A percentile compares a stretch with the other conserved stretches of the same genome.
Conservation (phyloP, 2,797 vertebrate species). For the Phoxinus dragarum region DNA sequence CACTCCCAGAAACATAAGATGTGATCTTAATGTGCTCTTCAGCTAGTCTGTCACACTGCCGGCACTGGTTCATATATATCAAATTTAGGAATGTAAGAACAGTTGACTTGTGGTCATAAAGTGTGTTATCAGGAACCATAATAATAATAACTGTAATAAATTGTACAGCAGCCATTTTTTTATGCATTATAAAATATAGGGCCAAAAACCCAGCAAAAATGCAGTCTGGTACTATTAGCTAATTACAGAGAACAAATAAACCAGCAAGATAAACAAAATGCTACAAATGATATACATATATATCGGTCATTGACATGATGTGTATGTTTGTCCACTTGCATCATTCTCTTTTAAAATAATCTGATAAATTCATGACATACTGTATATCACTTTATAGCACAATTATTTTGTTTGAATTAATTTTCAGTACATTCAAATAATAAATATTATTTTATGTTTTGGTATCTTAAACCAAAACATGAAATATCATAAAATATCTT, state of each 20-base stretch:
- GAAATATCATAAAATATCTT: no score
- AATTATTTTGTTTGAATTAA: no score
- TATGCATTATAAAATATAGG: constrained; percentile 18
- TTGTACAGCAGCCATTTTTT: constrained; percentile 44
- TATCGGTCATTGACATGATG: no score
- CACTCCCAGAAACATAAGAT: constrained; percentile 27
- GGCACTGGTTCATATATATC: constrained; percentile 30
- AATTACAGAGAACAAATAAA: not conserved
- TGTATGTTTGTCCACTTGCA: no score
- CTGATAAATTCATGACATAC: no score
- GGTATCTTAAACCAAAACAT: not conserved
- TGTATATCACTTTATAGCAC: no score
- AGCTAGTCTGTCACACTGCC: constrained; percentile 29
- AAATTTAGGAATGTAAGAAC: constrained; percentile 44
- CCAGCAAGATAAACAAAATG: not conserved
- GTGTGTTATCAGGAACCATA: constrained; percentile 45
- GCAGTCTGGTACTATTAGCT: not conserved
- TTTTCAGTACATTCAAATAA: no score
- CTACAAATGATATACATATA: not conserved
- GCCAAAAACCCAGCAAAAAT: not conserved
- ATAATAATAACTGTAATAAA: constrained; percentile 52
- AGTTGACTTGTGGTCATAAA: constrained; percentile 57
- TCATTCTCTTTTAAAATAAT: no score
- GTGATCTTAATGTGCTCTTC: constrained; percentile 31
- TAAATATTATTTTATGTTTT: not conserved